These are phyloP conservation scores for rat (Rattus norvegicus) DNA, from an alignment of 2,113 vertebrate species.

Conservation along the genomic window GRCr8 NC_086026.1:32866501-32867000, in stretches of 20 bases:
- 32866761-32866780: no score
- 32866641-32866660: neutral
- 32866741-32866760: neutral
- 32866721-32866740: neutral
- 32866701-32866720: no score
- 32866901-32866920: neutral
- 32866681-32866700: neutral
- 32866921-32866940: neutral
- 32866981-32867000: neutral
- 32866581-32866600: neutral
- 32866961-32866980: neutral
- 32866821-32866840: no score
- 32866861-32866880: neutral
- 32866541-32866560: no score
- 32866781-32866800: neutral
- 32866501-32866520: neutral
- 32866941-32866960: no score
- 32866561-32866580: neutral
- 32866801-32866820: neutral
- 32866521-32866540: neutral
- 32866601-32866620: neutral
- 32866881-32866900: neutral
- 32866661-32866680: neutral
- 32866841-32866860: neutral
- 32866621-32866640: no score